phyloP scores from a whole-genome alignment of 1,140 invertebrate species.

The Caenorhabditis brenneri region DNA sequence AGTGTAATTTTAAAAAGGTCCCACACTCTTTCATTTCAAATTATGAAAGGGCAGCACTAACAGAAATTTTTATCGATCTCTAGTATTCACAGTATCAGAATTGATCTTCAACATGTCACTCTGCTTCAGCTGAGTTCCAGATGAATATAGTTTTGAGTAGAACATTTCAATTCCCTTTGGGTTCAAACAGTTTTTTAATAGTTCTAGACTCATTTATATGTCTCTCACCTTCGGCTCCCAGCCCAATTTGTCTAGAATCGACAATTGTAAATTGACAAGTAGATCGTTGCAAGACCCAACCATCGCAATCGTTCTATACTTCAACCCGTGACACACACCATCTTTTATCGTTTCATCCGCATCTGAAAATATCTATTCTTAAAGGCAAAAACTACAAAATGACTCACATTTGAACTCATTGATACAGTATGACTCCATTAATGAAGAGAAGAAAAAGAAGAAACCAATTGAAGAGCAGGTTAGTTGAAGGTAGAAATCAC shows the following conservation, averaged over 20 bases:
- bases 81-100: too few species aligned
- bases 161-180: too few species aligned
- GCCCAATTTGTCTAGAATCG: slow-evolving; percentile 30
- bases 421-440: slow-evolving; percentile 43
- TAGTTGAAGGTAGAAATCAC: slow-evolving; percentile 48
- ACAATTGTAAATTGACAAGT: slow-evolving; percentile 25
- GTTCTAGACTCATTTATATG: too few species aligned
- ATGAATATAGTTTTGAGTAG: too few species aligned
- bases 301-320: slow-evolving; percentile 39
- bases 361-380: not conserved
- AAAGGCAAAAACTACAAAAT: not conserved
- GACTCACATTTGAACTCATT: slow-evolving; percentile 7
- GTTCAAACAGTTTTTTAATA: too few species aligned
- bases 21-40: too few species aligned
- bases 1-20: not conserved
- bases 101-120: too few species aligned
- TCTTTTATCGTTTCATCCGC: not conserved
- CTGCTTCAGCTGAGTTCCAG: too few species aligned
- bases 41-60: too few species aligned
- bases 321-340: slow-evolving; percentile 41
- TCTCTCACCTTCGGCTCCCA: slow-evolving; percentile 43
- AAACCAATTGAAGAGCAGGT: slow-evolving; percentile 14
- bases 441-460: slow-evolving; percentile 44
- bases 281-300: slow-evolving; percentile 46
- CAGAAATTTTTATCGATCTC: too few species aligned